Conservation (phyloP, 30 jellyfish, hydroid and myxozoan species). For the Hydractinia echinata region DNA sequence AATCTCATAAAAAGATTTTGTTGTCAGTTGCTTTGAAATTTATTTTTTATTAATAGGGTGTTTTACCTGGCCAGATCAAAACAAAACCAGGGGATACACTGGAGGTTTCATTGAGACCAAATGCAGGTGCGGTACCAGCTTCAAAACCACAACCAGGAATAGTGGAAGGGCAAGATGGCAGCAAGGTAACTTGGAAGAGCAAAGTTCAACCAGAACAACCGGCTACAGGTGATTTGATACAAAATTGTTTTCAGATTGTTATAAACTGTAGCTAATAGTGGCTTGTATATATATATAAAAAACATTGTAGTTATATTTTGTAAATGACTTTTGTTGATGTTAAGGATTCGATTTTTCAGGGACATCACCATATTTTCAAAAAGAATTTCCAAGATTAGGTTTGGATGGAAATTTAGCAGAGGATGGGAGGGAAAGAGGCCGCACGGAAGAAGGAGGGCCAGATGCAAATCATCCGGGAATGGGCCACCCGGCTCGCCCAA, state of each 20-base stretch:
- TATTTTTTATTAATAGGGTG: background rate
- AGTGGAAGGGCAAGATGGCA: constrained; percentile 1
- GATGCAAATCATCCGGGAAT: constrained; percentile 63
- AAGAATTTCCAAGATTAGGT: constrained; percentile 97
- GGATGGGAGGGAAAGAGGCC: constrained; percentile 46
- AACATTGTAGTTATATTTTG: background rate
- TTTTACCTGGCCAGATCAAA: constrained; percentile 5
- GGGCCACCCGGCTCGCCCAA: constrained; percentile 55
- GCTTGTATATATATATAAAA: background rate
- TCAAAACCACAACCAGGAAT: constrained; percentile 19
- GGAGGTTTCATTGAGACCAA: constrained; percentile 91
- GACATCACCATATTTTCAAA: constrained; percentile 55
- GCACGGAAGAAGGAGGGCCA: constrained; percentile 62
- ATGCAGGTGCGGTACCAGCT: constrained; percentile 96
- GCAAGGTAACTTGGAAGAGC: constrained; percentile 33
- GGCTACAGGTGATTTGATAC: no score
- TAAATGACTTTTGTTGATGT: background rate
- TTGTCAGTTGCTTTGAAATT: background rate
- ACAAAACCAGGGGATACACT: constrained; percentile 9
- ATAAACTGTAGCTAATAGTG: background rate
- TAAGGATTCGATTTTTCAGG: constrained; percentile 4
- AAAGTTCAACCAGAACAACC: constrained; percentile 41
- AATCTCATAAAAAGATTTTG: background rate
- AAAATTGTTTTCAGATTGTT: no score
- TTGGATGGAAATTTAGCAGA: constrained; percentile 76